Base-by-base conservation (phyloP, 2,888 invertebrate species). In the Drosophila lutescens region DNA sequence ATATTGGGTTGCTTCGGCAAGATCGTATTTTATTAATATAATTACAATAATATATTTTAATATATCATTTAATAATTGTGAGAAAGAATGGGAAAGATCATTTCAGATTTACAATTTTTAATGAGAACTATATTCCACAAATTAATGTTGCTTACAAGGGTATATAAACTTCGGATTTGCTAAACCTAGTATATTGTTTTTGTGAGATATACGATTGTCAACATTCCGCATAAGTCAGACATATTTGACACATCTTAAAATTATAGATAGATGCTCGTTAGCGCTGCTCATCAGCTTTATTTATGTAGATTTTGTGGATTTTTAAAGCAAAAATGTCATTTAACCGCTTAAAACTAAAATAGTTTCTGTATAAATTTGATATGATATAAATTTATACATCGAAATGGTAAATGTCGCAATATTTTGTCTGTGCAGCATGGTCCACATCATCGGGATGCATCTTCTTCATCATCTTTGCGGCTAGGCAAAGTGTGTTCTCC, bases 401-500 rank as follows among this genome's bases (percentile, higher is more conserved):
- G 20, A 43, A 43, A 12, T 20, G 20, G 17, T 12, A 10, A 43
- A 43, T 43, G 43, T 41, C 40, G 20, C 17, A 23, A 20, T 36
- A 40, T 40, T 58, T 53, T 53, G n/a, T 9, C 20, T 41, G 58
- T 59, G 58, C 53, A 40, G 5, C 57, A 58, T 0, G 6, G 6
- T 23, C 41, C 49, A 26, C 44, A 51, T 46, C 58, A 36, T 43
- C 26, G 58, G 44, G 53, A 47, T 46, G 68, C 63, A 70, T 62
- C 74, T 43, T 61, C 66, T 58, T 58, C 61, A 47, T 51, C 61
- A 53, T 53, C 40, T 32, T 53, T 40, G 23, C 49, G 41, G 50
- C 65, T 40, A 41, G 41, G 68, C 69, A 70, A 63, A 67, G 79
- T 71, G 67, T 77, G 75, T 65, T 79, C 75, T 72, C 26, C 26